Evolutionary conservation across 2,797 vertebrate genomes (phyloP).

Genomic region (Notamacropus eugenii): DNA sequence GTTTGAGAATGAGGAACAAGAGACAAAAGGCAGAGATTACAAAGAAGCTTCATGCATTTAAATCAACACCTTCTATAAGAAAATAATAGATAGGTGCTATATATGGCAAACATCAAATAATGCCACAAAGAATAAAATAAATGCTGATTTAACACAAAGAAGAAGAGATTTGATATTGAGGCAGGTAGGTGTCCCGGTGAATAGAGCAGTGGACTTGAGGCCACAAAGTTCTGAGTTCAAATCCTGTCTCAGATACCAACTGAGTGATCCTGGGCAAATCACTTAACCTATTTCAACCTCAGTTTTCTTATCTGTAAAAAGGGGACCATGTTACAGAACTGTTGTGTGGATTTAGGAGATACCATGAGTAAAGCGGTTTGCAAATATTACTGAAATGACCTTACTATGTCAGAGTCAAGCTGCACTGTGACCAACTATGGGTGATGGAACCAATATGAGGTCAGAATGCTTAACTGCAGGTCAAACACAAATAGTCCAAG

Average conservation of each 20-base stretch:
- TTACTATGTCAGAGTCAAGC: background rate
- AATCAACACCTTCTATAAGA: background rate
- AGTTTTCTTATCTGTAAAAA: background rate
- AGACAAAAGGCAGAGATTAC: no score
- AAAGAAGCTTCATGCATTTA: background rate
- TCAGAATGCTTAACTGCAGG: background rate
- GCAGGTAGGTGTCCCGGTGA: background rate
- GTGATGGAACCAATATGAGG: background rate
- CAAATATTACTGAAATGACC: background rate
- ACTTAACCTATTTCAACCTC: background rate
- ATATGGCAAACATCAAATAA: background rate
- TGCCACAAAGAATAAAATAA: background rate
- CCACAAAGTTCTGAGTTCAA: background rate
- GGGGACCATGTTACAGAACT: background rate
- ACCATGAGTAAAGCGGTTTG: background rate
- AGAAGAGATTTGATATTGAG: background rate
- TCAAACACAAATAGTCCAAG: background rate
- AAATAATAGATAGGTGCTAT: background rate
- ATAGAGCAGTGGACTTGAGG: background rate
- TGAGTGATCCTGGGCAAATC: background rate
- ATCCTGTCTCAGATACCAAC: background rate
- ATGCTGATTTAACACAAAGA: background rate
- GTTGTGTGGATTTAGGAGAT: no score
- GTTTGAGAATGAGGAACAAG: no score
- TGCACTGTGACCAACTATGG: background rate